These are phyloP conservation scores for Scopus umbretta DNA, from an alignment of 2,113 vertebrate genomes.

Conservation along the genomic window DNA sequence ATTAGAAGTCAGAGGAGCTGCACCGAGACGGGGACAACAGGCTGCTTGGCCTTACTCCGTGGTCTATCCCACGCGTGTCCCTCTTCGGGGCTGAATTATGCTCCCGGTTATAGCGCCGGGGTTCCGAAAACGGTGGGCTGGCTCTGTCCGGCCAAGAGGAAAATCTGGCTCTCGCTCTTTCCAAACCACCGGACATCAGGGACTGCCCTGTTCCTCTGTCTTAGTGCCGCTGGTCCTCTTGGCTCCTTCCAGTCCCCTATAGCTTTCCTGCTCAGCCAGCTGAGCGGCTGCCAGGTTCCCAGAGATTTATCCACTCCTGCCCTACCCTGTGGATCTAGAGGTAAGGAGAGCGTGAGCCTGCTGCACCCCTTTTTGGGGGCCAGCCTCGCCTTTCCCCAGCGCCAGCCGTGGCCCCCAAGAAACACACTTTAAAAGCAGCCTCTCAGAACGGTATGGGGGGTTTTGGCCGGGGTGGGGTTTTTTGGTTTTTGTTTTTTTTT, in stretches of 20 bases:
- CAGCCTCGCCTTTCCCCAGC: background rate
- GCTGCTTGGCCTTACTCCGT: background rate
- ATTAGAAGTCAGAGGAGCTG: background rate
- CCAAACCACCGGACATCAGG: background rate
- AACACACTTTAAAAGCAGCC: background rate
- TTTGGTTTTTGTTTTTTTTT: background rate
- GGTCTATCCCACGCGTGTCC: too few species aligned
- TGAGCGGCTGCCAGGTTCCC: background rate
- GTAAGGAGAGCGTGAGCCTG: rapidly evolving
- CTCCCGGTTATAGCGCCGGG: rapidly evolving
- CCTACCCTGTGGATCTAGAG: background rate
- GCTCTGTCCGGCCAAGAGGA: background rate
- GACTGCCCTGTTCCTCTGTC: background rate
- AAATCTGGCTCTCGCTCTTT: background rate
- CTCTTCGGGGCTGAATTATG: background rate
- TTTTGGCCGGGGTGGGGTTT: background rate
- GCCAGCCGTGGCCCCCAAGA: background rate
- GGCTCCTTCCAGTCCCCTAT: background rate
- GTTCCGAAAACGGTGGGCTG: background rate
- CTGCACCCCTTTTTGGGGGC: background rate
- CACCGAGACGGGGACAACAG: rapidly evolving
- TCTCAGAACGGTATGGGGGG: background rate
- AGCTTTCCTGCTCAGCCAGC: background rate
- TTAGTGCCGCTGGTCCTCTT: background rate
- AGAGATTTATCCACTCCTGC: background rate